phyloP scores from a whole-genome alignment of 2,888 invertebrate genomes.

The Nebria salina region DNA sequence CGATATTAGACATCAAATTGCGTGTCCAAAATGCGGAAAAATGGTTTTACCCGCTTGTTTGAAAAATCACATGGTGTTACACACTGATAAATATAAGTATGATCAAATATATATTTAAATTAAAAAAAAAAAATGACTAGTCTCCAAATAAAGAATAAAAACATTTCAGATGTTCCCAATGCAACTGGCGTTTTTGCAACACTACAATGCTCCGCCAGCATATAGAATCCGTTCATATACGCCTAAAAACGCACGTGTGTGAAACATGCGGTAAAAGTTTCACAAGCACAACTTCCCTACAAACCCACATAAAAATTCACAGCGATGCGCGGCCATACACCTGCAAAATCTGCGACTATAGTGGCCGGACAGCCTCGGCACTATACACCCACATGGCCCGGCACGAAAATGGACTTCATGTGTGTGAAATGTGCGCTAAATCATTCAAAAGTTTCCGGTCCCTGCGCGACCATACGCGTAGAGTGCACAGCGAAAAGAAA shows the following conservation, averaged over 20 bases:
- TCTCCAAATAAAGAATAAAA: neutral
- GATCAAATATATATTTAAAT: neutral
- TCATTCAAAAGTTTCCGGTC: slow-evolving; percentile 55
- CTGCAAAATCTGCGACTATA: slow-evolving; percentile 55
- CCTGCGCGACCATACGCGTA: slow-evolving; percentile 55
- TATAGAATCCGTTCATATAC: slow-evolving; percentile 54
- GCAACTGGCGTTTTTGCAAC: slow-evolving; percentile 53
- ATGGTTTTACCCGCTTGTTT: slow-evolving; percentile 54
- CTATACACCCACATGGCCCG: slow-evolving; percentile 56
- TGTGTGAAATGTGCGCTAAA: slow-evolving; percentile 57
- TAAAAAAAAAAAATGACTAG: neutral
- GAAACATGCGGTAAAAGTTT: slow-evolving; percentile 56
- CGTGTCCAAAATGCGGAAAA: slow-evolving; percentile 55
- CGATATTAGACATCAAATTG: slow-evolving; percentile 53
- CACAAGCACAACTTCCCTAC: slow-evolving; percentile 53
- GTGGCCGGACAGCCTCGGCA: slow-evolving; percentile 56
- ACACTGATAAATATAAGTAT: slow-evolving; percentile 52
- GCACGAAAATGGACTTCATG: slow-evolving; percentile 54
- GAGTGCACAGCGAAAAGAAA: slow-evolving; percentile 54
- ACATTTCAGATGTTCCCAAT: slow-evolving; percentile 52
- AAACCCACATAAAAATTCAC: slow-evolving; percentile 55
- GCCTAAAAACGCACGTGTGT: slow-evolving; percentile 55
- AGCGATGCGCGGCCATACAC: slow-evolving; percentile 54
- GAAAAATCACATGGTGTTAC: slow-evolving; percentile 54
- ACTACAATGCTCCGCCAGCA: slow-evolving; percentile 54